Base-by-base conservation (phyloP, 2,888 invertebrate genomes). In the Monochamus alternatus region DNA sequence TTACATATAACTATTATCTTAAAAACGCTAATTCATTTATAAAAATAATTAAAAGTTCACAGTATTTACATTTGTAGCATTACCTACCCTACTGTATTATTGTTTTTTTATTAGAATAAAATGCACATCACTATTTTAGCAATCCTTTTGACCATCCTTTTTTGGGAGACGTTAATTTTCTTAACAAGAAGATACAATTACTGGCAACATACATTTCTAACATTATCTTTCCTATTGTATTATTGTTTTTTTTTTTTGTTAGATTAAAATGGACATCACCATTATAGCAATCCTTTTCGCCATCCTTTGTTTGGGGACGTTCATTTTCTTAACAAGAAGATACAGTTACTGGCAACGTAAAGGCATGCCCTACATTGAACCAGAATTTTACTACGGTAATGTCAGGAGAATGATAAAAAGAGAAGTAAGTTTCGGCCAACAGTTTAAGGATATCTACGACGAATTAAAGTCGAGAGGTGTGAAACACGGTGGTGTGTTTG, bases 311-410 rank as follows among this genome's bases (percentile, higher is more conserved):
- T 10, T 65, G 64, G 71, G 32, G 9, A 52, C 38, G n/a, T 64
- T 63, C n/a, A 12, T 63, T 14, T 73, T 68, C 65, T 9, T 67
- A 14, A 74, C 73, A 59, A 78, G 79, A 76, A 59, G 62, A 2
- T 82, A 79, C 70, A 75, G 77, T 1, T 84, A 85, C 70, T 88
- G 87, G 87, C 81, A 83, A 70, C 81, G 81, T 43, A 78, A 78
- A 47, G 82, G 83, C 8, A 76, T 87, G 1, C 80, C 79, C 3
- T 80, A 79, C 30, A 52, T 83, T 8, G 78, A 85, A 75, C 85
- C 86, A 3, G 70, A 73, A 7, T 84, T 86, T 47, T 84, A 85
- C 3, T 86, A 85, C 64, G 88, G 88, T 3, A 85, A 83, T 51
- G 66, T 80, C 1, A 72, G 66, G 31, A 81, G 81, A 32, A 68